These are phyloP conservation scores for Marronus borbonicus DNA, from an alignment of 2,888 invertebrate species.

Conservation along the genomic window DNA sequence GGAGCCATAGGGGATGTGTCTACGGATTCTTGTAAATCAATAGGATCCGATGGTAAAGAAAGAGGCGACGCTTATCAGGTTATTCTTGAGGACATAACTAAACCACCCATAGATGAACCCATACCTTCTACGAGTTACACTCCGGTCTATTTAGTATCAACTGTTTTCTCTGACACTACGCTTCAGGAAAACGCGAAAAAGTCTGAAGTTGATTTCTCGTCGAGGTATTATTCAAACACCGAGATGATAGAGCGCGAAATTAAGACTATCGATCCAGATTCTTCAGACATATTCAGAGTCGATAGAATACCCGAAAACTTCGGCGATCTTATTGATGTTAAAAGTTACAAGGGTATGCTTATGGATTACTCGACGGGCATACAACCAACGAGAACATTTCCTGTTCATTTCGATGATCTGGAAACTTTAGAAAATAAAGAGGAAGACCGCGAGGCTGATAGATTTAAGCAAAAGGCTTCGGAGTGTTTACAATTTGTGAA, in stretches of 20 bases:
- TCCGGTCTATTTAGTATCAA: constrained; percentile 47
- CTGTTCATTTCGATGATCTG: constrained; percentile 41
- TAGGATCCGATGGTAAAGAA: background rate
- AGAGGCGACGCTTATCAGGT: background rate
- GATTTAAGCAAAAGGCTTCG: constrained; percentile 44
- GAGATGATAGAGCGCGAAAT: constrained; percentile 41
- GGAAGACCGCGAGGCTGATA: background rate
- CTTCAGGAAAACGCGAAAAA: constrained; percentile 14
- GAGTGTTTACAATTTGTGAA: constrained; percentile 28
- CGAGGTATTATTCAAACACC: constrained; percentile 31
- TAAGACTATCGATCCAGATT: constrained; percentile 34
- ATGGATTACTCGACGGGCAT: constrained; percentile 34
- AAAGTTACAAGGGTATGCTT: constrained; percentile 38
- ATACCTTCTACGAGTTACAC: constrained; percentile 48
- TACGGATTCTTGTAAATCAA: constrained; percentile 6
- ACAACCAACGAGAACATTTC: constrained; percentile 31
- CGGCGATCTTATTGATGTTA: constrained; percentile 3
- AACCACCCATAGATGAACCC: background rate
- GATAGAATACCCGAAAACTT: background rate
- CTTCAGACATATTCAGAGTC: background rate
- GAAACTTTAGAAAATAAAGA: constrained; percentile 29
- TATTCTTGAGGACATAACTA: background rate
- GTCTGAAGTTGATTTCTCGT: background rate
- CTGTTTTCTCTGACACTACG: constrained; percentile 22
- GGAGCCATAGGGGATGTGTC: constrained; percentile 18